Base-by-base conservation (phyloP, 2,113 vertebrate genomes). In the Saguinus midas region DNA sequence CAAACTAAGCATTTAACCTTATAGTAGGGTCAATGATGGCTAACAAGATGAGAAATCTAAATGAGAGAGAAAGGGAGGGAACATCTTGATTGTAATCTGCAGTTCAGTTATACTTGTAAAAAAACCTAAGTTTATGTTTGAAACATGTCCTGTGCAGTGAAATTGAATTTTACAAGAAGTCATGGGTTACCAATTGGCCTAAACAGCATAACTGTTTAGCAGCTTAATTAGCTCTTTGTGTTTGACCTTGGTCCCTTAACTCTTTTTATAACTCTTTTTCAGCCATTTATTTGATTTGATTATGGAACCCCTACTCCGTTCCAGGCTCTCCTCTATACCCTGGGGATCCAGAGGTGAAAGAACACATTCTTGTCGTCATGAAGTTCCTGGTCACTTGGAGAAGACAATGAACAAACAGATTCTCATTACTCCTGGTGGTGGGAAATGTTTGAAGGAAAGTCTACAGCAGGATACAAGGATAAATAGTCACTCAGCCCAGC, bases 11-110 rank as follows among this genome's bases (percentile, higher is more conserved):
- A 75, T n/a, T 29, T 55, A 21, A 29, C 0, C 21, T 5, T 37
- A 14, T 7, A 3, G 14, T 18, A 5, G 7, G 5, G 21, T 1
- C 40, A 27, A 21, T 12, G 3, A 52, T 5, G 12, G 12, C 18
- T 80, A 64, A 45, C 12, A 37, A 5, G 32, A 73, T 48, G 21
- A 40, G 88, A n/a, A 58, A 55, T 57, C 6, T 40, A 88, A 79
- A n/a, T 9, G 29, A 87, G 10, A 78, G 50, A 37, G 12, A 58
- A n/a, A 57, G 16, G 50, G 3, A 32, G 12, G 52, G 35, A 57
- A 10, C 13, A 78, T 40, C 32, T 79, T 86, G 29, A 48, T 64
- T 87, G n/a, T 8, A 82, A 40, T 45, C 86, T 32, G 1, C 0
- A 8, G 14, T 43, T 52, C 4, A 78, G 10, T 57, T 78, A 40